Evolutionary conservation across 2,797 vertebrate genomes (phyloP).

Genomic region (Parauchenoglanis punctatus): DNA sequence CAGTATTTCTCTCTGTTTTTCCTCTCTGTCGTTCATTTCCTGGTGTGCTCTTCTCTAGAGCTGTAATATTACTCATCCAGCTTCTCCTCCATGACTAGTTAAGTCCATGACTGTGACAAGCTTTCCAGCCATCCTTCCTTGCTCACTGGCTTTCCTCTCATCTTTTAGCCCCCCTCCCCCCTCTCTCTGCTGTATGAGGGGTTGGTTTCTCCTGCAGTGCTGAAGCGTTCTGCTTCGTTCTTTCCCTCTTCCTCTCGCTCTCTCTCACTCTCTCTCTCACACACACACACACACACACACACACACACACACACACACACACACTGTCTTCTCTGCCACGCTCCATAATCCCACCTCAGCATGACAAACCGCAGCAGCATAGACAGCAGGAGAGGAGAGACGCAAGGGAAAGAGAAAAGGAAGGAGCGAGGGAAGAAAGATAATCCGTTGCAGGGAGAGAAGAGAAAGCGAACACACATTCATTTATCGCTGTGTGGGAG

Average conservation of each 20-base stretch:
- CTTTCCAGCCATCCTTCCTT: slow-evolving; percentile 34
- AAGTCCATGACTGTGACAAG: slow-evolving; percentile 41
- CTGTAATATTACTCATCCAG: slow-evolving; percentile 29
- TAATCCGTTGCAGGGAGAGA: slow-evolving; percentile 33
- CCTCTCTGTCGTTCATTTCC: slow-evolving; percentile 17
- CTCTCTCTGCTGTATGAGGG: slow-evolving; percentile 46
- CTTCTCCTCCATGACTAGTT: slow-evolving; percentile 38
- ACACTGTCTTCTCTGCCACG: slow-evolving; percentile 32
- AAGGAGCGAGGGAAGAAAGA: slow-evolving; percentile 45
- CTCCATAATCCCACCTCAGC: slow-evolving; percentile 55
- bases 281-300: slow-evolving; percentile 23
- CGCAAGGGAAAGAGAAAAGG: slow-evolving; percentile 40
- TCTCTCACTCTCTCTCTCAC: neutral
- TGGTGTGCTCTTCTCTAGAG: neutral
- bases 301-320: slow-evolving; percentile 7
- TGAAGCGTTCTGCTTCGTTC: slow-evolving; percentile 38
- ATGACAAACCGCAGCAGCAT: slow-evolving; percentile 51
- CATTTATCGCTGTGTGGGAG: slow-evolving; percentile 42
- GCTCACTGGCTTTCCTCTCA: slow-evolving; percentile 18
- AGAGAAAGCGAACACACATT: slow-evolving; percentile 42
- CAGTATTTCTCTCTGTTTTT: neutral
- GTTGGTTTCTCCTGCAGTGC: slow-evolving; percentile 50
- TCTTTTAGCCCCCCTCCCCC: slow-evolving; percentile 13
- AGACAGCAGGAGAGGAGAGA: slow-evolving; percentile 51
- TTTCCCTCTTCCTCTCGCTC: neutral